A percentile compares a stretch with the other conserved stretches of the same genome.
Evolutionary conservation across 2,888 invertebrate genomes (phyloP).

Genomic region (Epistrophe eligans): DNA sequence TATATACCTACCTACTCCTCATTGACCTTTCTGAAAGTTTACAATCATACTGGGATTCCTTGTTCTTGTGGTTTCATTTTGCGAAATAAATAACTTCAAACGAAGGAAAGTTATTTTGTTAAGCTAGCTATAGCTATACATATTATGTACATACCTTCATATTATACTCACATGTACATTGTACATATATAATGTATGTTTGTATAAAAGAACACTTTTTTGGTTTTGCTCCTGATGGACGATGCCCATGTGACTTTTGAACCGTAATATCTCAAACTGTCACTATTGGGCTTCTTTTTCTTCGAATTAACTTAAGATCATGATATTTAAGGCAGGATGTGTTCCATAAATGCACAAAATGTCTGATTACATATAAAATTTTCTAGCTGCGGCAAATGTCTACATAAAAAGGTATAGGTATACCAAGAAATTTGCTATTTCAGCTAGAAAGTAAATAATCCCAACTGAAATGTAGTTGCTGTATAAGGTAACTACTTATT

Average conservation of each 20-base stretch:
- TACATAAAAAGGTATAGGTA: neutral
- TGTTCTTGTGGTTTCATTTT: neutral
- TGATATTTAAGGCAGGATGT: constrained; percentile 38
- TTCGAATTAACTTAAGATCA: constrained; percentile 71
- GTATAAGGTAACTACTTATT: constrained; percentile 13
- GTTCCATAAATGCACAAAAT: constrained; percentile 40
- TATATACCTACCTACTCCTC: no score
- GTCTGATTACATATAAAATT: constrained; percentile 37
- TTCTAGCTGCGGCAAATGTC: neutral
- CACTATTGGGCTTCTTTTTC: constrained; percentile 75
- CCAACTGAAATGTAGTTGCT: constrained; percentile 14
- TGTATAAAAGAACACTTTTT: constrained; percentile 24
- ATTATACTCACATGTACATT: no score
- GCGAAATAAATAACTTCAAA: constrained; percentile 6
- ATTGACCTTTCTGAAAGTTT: constrained; percentile 63
- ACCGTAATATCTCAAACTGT: constrained; percentile 79
- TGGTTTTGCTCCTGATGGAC: constrained; percentile 77
- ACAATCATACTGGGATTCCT: constrained; percentile 50
- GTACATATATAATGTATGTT: no score
- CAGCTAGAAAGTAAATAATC: constrained; percentile 44
- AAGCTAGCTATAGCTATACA: no score
- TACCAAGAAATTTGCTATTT: constrained; percentile 28
- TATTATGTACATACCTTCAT: no score
- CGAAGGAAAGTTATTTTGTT: neutral
- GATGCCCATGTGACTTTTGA: constrained; percentile 77